Conservation (phyloP, 2,888 invertebrate species). For the Melanophora roralis region DNA sequence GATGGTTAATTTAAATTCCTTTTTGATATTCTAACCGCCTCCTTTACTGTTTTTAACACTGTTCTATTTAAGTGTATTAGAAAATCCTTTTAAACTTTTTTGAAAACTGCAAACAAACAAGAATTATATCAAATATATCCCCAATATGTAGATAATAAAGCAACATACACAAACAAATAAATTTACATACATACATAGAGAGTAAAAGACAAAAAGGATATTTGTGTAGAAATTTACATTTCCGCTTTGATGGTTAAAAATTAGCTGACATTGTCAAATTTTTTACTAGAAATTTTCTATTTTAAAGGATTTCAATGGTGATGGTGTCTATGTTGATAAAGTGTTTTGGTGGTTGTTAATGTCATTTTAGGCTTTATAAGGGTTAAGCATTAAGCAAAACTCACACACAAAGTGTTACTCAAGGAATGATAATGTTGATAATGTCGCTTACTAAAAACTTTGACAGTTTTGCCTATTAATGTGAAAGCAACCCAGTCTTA, state of each 20-base stretch:
- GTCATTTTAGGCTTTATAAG: neutral
- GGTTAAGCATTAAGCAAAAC: slow-evolving; percentile 23
- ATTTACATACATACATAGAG: neutral
- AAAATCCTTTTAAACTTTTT: slow-evolving; percentile 34
- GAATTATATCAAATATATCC: slow-evolving; percentile 19
- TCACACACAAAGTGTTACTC: neutral
- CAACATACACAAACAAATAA: neutral
- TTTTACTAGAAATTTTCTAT: slow-evolving; percentile 27
- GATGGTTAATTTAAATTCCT: slow-evolving; percentile 42
- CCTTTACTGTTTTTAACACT: neutral
- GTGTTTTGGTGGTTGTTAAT: neutral
- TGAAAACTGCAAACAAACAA: neutral
- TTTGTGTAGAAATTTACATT: slow-evolving; percentile 52
- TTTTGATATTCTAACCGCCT: slow-evolving; percentile 43
- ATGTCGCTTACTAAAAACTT: slow-evolving; percentile 52
- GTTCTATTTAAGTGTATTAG: slow-evolving; percentile 25
- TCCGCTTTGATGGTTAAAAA: slow-evolving; percentile 58
- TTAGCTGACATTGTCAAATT: slow-evolving; percentile 57
- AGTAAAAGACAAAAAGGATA: neutral
- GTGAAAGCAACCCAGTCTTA: neutral
- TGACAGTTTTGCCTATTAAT: slow-evolving; percentile 41
- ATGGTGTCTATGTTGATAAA: neutral
- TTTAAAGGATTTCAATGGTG: neutral
- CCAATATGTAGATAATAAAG: slow-evolving; percentile 1
- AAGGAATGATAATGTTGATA: slow-evolving; percentile 51